phyloP scores from a whole-genome alignment of 35 echinoderm and acorn worm species.

The Lytechinus variegatus region DNA sequence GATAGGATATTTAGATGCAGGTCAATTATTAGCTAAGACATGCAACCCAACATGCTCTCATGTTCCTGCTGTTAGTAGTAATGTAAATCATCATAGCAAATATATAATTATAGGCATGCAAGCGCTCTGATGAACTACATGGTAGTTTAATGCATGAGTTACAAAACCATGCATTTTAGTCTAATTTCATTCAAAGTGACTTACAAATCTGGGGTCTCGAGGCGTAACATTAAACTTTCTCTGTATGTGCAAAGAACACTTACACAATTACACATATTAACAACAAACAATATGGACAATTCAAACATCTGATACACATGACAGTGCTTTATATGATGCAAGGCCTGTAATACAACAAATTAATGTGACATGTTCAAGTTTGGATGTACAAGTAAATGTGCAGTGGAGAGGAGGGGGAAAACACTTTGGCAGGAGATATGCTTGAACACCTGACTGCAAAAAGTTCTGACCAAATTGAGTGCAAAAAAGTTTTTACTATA shows the following conservation, averaged over 20 bases:
- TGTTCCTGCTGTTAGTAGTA: background rate
- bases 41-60: too few relatives aligned
- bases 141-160: background rate
- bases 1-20: background rate
- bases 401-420: too few relatives aligned
- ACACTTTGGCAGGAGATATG: too few relatives aligned
- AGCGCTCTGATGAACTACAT: background rate
- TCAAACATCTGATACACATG: background rate
- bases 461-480: too few relatives aligned
- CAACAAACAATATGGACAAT: background rate
- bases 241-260: background rate
- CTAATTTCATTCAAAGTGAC: background rate
- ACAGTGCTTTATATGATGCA: background rate
- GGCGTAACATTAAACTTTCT: background rate
- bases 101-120: background rate
- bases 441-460: too few relatives aligned
- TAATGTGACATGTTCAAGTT: too few relatives aligned
- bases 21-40: background rate
- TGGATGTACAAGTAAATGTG: too few relatives aligned
- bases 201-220: conserved; percentile 5
- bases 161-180: background rate
- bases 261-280: background rate
- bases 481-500: too few relatives aligned
- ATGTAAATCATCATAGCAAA: background rate
- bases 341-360: too few relatives aligned